These are phyloP conservation scores for Siniperca obscura DNA, from an alignment of 2,797 vertebrate genomes.

Conservation along the genomic window DNA sequence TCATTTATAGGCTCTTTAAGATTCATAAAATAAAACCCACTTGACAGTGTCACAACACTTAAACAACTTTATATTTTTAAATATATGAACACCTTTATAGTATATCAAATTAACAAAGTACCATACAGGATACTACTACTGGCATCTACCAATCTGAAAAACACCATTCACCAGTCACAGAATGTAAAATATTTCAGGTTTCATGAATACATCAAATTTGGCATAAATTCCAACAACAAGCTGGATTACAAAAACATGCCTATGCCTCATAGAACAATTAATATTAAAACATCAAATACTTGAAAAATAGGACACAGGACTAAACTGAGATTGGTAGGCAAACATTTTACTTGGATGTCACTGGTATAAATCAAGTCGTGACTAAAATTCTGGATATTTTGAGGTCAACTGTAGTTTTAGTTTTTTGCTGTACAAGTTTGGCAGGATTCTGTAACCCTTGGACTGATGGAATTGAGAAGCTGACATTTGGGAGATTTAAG, in stretches of 20 bases:
- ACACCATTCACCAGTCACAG: slow-evolving; percentile 4
- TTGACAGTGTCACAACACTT: slow-evolving; percentile 5
- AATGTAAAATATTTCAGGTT: slow-evolving; percentile 17
- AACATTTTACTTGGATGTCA: background rate
- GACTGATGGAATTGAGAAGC: background rate
- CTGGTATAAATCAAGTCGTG: background rate
- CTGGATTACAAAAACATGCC: background rate
- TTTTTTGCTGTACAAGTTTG: background rate
- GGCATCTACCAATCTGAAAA: background rate
- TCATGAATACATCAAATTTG: slow-evolving; percentile 1
- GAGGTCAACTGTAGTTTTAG: background rate
- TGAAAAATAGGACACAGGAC: background rate
- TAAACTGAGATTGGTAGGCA: background rate
- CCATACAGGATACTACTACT: background rate
- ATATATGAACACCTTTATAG: slow-evolving; percentile 16
- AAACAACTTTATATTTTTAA: slow-evolving; percentile 19
- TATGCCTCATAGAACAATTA: background rate
- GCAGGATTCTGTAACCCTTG: background rate
- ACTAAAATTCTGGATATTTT: background rate
- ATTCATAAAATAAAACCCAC: slow-evolving; percentile 1
- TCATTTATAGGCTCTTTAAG: slow-evolving; percentile 3
- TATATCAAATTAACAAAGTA: background rate
- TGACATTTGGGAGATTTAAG: background rate
- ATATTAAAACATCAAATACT: slow-evolving; percentile 1
- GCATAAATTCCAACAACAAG: background rate